Conservation (phyloP, 2,888 invertebrate species). For the Spatulosminthurus flaviceps region DNA sequence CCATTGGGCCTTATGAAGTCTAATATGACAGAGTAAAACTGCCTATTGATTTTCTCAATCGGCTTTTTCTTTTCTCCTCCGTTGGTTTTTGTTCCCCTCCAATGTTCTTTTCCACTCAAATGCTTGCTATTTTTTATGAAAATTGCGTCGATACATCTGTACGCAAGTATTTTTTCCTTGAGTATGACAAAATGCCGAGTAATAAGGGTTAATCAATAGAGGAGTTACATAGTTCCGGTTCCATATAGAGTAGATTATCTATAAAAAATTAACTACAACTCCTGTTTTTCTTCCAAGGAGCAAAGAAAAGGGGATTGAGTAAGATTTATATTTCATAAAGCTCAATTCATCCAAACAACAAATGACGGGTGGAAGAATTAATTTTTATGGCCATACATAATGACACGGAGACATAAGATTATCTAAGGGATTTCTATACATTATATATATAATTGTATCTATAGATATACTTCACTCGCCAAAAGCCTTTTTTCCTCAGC, state of each 20-base stretch:
- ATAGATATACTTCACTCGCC: too few relatives aligned
- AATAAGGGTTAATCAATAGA: conserved; percentile 9
- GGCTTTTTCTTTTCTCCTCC: neutral
- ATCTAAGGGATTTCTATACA: neutral
- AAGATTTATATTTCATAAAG: conserved; percentile 18
- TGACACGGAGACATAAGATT: too few relatives aligned
- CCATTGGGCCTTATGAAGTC: neutral
- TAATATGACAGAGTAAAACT: neutral
- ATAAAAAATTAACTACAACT: conserved; percentile 3
- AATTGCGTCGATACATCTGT: neutral
- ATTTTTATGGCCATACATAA: neutral
- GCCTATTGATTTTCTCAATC: neutral
- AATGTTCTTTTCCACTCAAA: neutral
- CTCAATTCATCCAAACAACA: conserved; percentile 1
- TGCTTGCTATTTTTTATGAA: neutral
- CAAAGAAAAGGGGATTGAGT: neutral
- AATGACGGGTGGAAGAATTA: neutral
- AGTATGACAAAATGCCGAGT: neutral
- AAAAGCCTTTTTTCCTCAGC: too few relatives aligned
- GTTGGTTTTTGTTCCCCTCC: too few relatives aligned
- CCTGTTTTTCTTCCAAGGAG: neutral
- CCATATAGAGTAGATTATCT: neutral
- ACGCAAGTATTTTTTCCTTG: neutral
- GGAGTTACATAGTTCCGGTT: neutral
- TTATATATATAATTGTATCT: neutral